phyloP scores from a whole-genome alignment of 1,140 invertebrate species.

The Drosophila persimilis region DNA sequence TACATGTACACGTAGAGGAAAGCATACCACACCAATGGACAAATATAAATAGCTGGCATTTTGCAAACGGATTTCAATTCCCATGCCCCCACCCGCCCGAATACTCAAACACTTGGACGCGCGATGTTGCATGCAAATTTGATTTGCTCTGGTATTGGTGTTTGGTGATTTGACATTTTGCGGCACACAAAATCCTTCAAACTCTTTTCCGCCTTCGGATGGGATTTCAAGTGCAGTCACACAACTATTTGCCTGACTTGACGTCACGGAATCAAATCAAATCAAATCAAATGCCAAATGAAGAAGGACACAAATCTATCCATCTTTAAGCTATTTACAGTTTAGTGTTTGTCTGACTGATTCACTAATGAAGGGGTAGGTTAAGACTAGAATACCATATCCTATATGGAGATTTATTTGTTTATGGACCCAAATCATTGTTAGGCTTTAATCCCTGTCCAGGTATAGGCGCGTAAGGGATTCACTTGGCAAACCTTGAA shows the following conservation, averaged over 20 bases:
- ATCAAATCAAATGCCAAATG: conserved; percentile 24
- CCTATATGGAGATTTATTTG: no score
- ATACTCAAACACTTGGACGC: conserved; percentile 24
- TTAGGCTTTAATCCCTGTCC: no score
- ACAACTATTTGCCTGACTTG: conserved; percentile 26
- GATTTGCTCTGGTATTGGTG: conserved; percentile 36
- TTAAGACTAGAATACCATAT: no score
- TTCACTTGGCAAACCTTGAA: conserved; percentile 1
- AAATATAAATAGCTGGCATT: conserved; percentile 65
- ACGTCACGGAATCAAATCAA: conserved; percentile 32
- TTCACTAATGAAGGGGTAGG: no score
- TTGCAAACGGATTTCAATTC: conserved; percentile 58
- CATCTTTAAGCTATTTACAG: neutral
- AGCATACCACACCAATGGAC: conserved; percentile 28
- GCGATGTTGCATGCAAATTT: conserved; percentile 65
- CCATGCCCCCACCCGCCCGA: conserved; percentile 12
- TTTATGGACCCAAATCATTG: no score
- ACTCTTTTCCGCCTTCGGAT: conserved; percentile 12
- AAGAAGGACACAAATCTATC: conserved; percentile 1
- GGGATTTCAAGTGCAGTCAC: conserved; percentile 50
- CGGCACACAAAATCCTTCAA: conserved; percentile 46
- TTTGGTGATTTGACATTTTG: conserved; percentile 61
- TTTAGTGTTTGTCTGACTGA: conserved; percentile 1
- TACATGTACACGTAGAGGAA: conserved; percentile 1
- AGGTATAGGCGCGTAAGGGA: no score